Evolutionary conservation across 92 coral and sea anemone genomes (phyloP).

Genomic region (Ricordea florida): DNA sequence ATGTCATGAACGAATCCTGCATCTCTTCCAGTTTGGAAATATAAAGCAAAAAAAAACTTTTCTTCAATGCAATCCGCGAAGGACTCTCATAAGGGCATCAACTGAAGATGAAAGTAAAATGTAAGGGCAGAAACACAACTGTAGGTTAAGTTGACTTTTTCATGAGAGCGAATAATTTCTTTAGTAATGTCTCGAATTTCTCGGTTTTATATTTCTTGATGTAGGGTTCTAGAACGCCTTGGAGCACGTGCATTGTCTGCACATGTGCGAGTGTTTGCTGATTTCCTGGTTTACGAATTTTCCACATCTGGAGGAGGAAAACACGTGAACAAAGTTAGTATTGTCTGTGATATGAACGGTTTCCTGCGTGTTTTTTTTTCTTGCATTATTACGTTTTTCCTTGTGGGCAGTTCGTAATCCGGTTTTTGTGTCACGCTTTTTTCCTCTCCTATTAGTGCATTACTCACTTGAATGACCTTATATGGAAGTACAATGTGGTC

Average conservation of each 20-base stretch:
- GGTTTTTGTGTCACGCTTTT: too few relatives aligned
- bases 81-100: too few relatives aligned
- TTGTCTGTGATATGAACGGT: not conserved
- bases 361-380: too few relatives aligned
- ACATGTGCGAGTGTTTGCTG: conserved; percentile 96
- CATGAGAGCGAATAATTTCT: not conserved
- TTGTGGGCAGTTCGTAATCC: not conserved
- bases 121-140: too few relatives aligned
- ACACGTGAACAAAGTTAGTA: conserved; percentile 81
- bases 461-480: conserved; percentile 86
- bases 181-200: not conserved
- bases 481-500: conserved; percentile 96
- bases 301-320: conserved; percentile 82
- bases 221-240: conserved; percentile 84
- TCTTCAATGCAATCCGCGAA: too few relatives aligned
- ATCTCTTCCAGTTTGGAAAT: too few relatives aligned
- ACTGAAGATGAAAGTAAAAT: too few relatives aligned
- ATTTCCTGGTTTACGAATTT: conserved; percentile 91
- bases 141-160: not conserved
- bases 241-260: conserved; percentile 94
- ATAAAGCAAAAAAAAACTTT: too few relatives aligned
- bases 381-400: too few relatives aligned
- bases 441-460: conserved; percentile 62
- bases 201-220: not conserved
- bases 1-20: too few relatives aligned